Conservation (phyloP, 1,140 invertebrate genomes). For the Holotrichia oblita region DNA sequence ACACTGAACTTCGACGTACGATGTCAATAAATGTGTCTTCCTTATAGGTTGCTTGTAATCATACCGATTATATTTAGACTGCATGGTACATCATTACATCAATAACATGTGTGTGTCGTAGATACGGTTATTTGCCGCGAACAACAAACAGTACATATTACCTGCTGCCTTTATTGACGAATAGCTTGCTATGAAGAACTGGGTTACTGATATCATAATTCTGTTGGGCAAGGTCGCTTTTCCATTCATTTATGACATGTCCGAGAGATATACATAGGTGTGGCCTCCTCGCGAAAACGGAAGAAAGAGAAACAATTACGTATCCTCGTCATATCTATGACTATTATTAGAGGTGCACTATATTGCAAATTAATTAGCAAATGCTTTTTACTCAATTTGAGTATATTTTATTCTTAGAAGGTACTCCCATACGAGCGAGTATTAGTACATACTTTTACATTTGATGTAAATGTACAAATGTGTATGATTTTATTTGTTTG, state of each 20-base stretch:
- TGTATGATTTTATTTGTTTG: no score
- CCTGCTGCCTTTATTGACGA: background rate
- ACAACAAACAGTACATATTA: background rate
- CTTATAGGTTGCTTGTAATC: background rate
- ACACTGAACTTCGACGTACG: no score
- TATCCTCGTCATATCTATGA: background rate
- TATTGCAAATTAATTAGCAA: background rate
- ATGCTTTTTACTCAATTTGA: background rate
- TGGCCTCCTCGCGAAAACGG: background rate
- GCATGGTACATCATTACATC: background rate
- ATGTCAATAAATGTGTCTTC: no score
- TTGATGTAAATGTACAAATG: background rate
- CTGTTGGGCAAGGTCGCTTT: conserved; percentile 1
- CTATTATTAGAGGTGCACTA: background rate
- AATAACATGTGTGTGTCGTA: conserved; percentile 1
- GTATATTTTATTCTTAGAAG: background rate
- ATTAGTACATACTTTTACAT: background rate
- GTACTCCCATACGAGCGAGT: background rate
- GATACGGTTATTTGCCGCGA: background rate
- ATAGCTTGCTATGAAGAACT: background rate
- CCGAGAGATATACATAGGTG: background rate
- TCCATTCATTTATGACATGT: conserved; percentile 1
- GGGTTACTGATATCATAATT: conserved; percentile 10
- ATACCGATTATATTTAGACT: background rate
- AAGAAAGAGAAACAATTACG: background rate